A percentile compares a stretch with the other conserved stretches of the same genome.
Conservation (phyloP, 2,888 invertebrate genomes). For the Matsumyia berberina region DNA sequence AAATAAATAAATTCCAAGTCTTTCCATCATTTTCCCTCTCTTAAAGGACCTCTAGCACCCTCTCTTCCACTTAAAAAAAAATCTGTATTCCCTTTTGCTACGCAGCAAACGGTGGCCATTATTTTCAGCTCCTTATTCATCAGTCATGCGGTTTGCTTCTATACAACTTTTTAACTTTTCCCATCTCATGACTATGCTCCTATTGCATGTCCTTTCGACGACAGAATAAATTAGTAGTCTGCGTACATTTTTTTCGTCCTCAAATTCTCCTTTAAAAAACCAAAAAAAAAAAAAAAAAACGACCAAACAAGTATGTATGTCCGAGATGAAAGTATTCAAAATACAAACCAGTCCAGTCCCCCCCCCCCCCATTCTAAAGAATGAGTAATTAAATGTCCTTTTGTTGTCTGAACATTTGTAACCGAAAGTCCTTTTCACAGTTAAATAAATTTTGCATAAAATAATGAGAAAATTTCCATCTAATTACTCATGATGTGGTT, state of each 20-base stretch:
- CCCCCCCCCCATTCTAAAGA: constrained; percentile 7
- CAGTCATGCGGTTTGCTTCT: constrained; percentile 27
- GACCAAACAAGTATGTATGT: constrained; percentile 27
- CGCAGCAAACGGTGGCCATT: constrained; percentile 2
- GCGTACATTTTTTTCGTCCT: constrained; percentile 27
- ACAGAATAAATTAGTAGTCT: constrained; percentile 49
- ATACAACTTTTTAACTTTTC: constrained; percentile 19
- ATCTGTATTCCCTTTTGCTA: not conserved
- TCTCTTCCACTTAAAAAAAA: not conserved
- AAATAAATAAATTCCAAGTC: too few relatives aligned
- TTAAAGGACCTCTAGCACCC: too few relatives aligned
- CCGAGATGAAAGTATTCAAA: constrained; percentile 2
- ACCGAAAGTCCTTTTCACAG: constrained; percentile 36
- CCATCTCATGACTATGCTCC: not conserved
- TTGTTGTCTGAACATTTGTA: constrained; percentile 49
- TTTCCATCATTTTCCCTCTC: too few relatives aligned
- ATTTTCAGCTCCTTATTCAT: constrained; percentile 1
- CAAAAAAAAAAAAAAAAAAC: not conserved
- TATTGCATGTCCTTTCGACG: constrained; percentile 24
- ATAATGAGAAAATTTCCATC: constrained; percentile 60
- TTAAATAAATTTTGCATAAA: constrained; percentile 62
- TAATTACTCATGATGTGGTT: constrained; percentile 46
- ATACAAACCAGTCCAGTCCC: not conserved
- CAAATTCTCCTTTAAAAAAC: not conserved
- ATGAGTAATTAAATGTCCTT: constrained; percentile 49